Evolutionary conservation across 92 coral and sea anemone species (phyloP).

Genomic region (Actinostola sp.): DNA sequence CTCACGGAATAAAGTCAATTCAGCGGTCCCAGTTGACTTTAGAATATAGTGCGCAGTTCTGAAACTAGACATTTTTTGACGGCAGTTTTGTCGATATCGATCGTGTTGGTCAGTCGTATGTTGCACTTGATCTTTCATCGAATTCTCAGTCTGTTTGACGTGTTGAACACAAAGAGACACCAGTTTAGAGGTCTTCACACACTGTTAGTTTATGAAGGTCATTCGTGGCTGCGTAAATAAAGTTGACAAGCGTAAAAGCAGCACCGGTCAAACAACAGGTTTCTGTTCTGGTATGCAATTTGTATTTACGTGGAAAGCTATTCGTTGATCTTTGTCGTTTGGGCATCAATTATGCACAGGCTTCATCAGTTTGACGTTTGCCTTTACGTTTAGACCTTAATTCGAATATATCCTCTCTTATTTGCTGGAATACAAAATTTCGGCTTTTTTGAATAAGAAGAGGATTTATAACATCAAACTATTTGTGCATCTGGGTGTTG

Average conservation of each 20-base stretch:
- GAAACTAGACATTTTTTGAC: too few species aligned
- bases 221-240: conserved; percentile 14
- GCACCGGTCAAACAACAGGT: conserved; percentile 35
- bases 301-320: conserved; percentile 35
- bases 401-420: neutral
- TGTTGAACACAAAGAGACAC: conserved; percentile 18
- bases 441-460: neutral
- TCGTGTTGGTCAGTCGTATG: neutral
- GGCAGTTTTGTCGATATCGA: neutral
- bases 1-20: too few species aligned
- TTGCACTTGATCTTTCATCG: conserved; percentile 33
- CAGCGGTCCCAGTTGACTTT: too few species aligned
- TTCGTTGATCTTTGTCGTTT: conserved; percentile 53
- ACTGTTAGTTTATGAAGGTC: conserved; percentile 16
- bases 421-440: conserved; percentile 13
- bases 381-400: conserved; percentile 13
- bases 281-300: conserved; percentile 15
- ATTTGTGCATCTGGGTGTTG: neutral
- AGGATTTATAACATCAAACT: neutral
- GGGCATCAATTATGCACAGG: conserved; percentile 62
- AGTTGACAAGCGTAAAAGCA: conserved; percentile 18
- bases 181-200: conserved; percentile 13
- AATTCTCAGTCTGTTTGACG: conserved; percentile 17
- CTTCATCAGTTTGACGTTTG: conserved; percentile 41
- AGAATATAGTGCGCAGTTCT: too few species aligned